Evolutionary conservation across 2,113 vertebrate genomes (phyloP), one percentile per base, ranked within the genome.

Genomic region (Diadophis punctatus): DNA sequence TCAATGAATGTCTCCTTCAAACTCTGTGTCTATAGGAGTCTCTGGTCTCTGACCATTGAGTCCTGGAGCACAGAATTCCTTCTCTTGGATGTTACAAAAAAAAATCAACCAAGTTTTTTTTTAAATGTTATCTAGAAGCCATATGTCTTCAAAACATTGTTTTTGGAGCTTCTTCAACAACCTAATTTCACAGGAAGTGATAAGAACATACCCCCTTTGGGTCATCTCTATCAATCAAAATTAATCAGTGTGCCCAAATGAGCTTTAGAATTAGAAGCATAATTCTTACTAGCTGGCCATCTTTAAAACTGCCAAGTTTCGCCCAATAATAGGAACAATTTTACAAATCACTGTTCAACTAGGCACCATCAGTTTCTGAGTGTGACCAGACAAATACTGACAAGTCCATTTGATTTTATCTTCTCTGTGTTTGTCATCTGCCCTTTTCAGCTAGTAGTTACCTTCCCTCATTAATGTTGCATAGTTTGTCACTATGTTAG

Each of bases 311-410:
- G 63, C 80, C 27, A 91, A 25, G 8, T 49, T 39, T 3, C 46
- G 52, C 87, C 88, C 49, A 94, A 20, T 11, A 90, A 94, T 52
- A 93, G 53, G 3, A 90, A 52, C 6, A 1, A 93, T 90, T 49
- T 48, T 95, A 89, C 43, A 51, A 92, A 63, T 39, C 51, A 30
- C n/a, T 90, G 91, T 93, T 94, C 84, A 96, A 74, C 85, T 93
- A 94, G 94, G 27, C 22, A 95, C n/a, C 25, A 89, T 74, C 85
- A 1, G 93, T 95, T 94, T 46, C 86, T 89, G 7, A 48, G 30
- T 94, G 94, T 94, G 93, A 90, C 90, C 11, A 92, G 86, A 90
- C 16, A 60, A 86, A 86, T 93, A n/a, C n/a, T 30, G 46, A 14
- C 80, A 86, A 39, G 48, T 90, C 46, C 43, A 10, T 30, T 10